Conservation (phyloP, 2,888 invertebrate genomes). For the Camponotus fellah region DNA sequence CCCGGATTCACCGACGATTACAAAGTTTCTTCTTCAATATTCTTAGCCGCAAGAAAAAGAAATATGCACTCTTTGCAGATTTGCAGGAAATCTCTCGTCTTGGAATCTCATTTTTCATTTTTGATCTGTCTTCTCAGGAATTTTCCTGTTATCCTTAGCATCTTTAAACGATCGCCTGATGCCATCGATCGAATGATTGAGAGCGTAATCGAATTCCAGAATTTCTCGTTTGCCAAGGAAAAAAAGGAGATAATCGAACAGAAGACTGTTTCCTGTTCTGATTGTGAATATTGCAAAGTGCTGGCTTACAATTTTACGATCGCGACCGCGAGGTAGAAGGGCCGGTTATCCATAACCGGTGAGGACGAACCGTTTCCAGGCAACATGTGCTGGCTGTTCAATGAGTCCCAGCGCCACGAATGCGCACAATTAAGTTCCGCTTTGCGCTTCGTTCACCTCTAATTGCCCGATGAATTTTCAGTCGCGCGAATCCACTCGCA, state of each 20-base stretch:
- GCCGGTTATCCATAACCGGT: slow-evolving; percentile 32
- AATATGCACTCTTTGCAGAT: not conserved
- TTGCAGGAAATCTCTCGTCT: not conserved
- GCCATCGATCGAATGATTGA: not conserved
- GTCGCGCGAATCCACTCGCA: slow-evolving; percentile 50
- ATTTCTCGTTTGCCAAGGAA: not conserved
- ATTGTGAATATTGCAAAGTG: slow-evolving; percentile 5
- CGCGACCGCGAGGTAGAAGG: slow-evolving; percentile 9
- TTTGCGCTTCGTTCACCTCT: slow-evolving; percentile 76
- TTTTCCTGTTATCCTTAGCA: not conserved
- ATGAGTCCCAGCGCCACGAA: slow-evolving; percentile 55
- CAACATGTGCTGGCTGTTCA: slow-evolving; percentile 39
- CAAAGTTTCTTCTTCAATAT: not conserved
- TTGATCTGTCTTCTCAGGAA: not conserved
- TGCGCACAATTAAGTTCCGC: slow-evolving; percentile 80
- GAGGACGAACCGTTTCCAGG: slow-evolving; percentile 48
- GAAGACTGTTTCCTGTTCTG: slow-evolving; percentile 45
- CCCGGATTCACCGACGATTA: not conserved
- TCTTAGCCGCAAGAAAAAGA: not conserved
- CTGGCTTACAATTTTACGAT: slow-evolving; percentile 45
- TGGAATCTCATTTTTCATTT: not conserved
- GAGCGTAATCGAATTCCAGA: slow-evolving; percentile 1
- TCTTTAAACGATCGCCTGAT: not conserved
- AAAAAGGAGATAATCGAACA: not conserved
- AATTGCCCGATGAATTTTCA: slow-evolving; percentile 73